Conservation (phyloP, 2,797 vertebrate species). For the Alfaro cultratus region DNA sequence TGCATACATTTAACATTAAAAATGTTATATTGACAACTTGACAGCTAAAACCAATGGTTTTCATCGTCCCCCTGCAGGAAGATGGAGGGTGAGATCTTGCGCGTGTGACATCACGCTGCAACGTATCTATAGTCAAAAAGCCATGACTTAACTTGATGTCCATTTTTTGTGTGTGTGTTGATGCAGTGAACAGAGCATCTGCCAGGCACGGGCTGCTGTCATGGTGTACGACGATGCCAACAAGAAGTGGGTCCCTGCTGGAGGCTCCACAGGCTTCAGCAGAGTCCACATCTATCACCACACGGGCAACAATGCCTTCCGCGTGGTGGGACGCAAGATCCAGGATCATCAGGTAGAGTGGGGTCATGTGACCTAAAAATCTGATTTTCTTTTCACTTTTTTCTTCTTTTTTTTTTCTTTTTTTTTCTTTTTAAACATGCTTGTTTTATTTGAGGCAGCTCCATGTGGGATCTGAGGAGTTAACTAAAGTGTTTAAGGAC, state of each 20-base stretch:
- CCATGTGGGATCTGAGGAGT: not conserved
- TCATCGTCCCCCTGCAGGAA: too few relatives aligned
- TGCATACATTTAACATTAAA: too few relatives aligned
- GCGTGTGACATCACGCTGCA: too few relatives aligned
- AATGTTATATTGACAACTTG: too few relatives aligned
- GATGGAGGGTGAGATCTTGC: too few relatives aligned
- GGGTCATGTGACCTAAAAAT: not conserved
- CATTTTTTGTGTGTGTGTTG: conserved; percentile 11
- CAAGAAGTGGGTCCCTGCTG: conserved; percentile 98
- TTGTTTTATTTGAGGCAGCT: not conserved
- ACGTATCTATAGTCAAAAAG: not conserved
- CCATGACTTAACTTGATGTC: not conserved
- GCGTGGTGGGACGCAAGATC: conserved; percentile 98
- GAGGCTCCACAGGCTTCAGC: conserved; percentile 97
- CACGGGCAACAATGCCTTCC: conserved; percentile 97
- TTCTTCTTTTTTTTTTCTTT: too few relatives aligned
- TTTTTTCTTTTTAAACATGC: too few relatives aligned
- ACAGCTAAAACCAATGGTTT: too few relatives aligned
- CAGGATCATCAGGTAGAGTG: conserved; percentile 94
- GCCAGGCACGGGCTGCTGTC: conserved; percentile 97
- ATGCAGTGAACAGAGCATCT: conserved; percentile 98
- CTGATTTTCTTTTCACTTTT: not conserved
- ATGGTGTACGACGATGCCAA: conserved; percentile 99
- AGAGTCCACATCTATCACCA: conserved; percentile 99
- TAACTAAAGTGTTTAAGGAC: not conserved